Evolutionary conservation across 2,888 invertebrate genomes (phyloP), one percentile per base, ranked within the genome.

Genomic region (Embidobia sp.): DNA sequence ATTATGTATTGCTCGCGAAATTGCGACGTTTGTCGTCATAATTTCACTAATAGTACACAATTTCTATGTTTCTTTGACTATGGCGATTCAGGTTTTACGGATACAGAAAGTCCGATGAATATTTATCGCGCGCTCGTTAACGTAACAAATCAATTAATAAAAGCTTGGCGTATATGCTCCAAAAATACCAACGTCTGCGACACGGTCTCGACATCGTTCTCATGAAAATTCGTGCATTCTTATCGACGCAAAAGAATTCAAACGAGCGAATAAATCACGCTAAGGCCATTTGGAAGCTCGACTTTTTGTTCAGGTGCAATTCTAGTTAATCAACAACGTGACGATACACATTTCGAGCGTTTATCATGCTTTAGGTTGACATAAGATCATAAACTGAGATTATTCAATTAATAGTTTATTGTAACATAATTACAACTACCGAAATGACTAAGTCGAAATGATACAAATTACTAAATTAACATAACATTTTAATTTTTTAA

Each of bases 331-430:
- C 37, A 48, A 61, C 48, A 61, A 27, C 49, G 29, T 63, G 63
- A 63, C 49, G 40, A 49, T 40, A 63, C 63, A 63, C 49, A 63
- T 61, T 61, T 48, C 61, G 22, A 46, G 26, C 26, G 11, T n/a
- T n/a, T n/a, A n/a, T n/a, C n/a, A n/a, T n/a, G n/a, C n/a, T n/a
- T n/a, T n/a, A 57, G 29, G 31, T 44, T 57, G 10, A 13, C 16
- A 19, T 16, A 27, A 15, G 55, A 27, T 55, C 19, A 5, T 13
- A 57, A 57, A 15, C 42, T 19, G 19, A 10, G 7, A 57, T 57
- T 42, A 19, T 42, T 46, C 46, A 37, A 61, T 61, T 35, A 15
- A 31, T 42, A 26, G 40, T 55, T 40, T 18, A 29, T 40, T 42
- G 42, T 46, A 33, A 33, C 33, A 55, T 55, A 40, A 55, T 40